These are phyloP conservation scores for Sphecodes monilicornis DNA, from an alignment of 2,888 invertebrate species.

Conservation along the genomic window DNA sequence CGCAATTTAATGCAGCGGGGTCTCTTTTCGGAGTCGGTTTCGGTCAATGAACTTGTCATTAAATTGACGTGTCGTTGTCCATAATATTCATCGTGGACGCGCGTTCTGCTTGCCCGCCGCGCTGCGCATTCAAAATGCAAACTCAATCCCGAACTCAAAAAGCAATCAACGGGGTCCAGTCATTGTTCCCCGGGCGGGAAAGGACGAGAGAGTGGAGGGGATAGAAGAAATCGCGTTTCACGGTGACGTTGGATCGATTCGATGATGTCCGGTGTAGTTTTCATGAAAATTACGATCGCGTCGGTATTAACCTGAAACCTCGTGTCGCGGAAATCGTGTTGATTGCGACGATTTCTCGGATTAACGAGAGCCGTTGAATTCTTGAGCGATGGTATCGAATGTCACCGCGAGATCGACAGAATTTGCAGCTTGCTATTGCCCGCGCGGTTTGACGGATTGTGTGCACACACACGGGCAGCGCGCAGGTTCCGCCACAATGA, in stretches of 20 bases:
- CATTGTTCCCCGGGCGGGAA: constrained; percentile 56
- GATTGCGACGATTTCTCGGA: constrained; percentile 16
- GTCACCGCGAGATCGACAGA: constrained; percentile 61
- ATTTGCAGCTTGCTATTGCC: constrained; percentile 52
- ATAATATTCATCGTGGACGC: constrained; percentile 49
- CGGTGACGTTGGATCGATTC: background rate
- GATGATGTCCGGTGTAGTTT: background rate
- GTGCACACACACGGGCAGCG: constrained; percentile 63
- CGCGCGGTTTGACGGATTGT: constrained; percentile 74
- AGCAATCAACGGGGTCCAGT: constrained; percentile 58
- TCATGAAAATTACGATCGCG: background rate
- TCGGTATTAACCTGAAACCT: background rate
- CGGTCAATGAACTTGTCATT: constrained; percentile 36
- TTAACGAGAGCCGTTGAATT: constrained; percentile 44
- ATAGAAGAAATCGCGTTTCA: constrained; percentile 28
- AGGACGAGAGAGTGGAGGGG: background rate
- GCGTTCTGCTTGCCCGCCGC: background rate
- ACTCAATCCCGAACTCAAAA: constrained; percentile 65
- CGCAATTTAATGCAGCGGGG: background rate
- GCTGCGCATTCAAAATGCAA: constrained; percentile 67
- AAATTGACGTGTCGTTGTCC: constrained; percentile 32
- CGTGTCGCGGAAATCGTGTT: background rate
- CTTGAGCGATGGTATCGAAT: constrained; percentile 53
- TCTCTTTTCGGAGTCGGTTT: constrained; percentile 18
- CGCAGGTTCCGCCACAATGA: constrained; percentile 73